Base-by-base conservation (phyloP, 2,888 invertebrate species). In the Bedellia somnulentella region DNA sequence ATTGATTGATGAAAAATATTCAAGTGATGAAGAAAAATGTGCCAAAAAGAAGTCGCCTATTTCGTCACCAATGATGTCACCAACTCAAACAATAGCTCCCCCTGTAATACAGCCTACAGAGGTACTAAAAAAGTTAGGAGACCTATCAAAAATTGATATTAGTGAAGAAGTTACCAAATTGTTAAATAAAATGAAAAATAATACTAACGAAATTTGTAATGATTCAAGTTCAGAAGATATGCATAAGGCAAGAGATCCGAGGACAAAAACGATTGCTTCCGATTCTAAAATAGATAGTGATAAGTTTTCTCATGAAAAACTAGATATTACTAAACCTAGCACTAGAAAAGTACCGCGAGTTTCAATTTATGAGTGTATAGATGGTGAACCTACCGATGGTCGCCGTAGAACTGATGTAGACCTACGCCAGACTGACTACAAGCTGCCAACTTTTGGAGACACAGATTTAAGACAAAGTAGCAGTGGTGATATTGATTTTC, bases 1-100 rank as follows among this genome's bases (percentile, higher is more conserved):
- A 40, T 57, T 71, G 36, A 79, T 79, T 35, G 79, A 79, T 40
- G 79, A 79, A 43, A 83, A 86, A 57, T 90, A 89, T 50, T 89
- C 89, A 2, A 89, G 88, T 50, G 89, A 89, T 42, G 87, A 87
- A 42, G 86, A 85, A 44, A 87, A 86, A 35, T 51, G 55, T 15
- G 47, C 36, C 13, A 75, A 62, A 45, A 60, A 49, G 32, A 70
- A 57, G 35, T 70, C 76, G 15, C 70, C 68, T 9, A 44, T 41
- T 26, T 51, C 55, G 18, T 68, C 73, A n/a, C 70, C 70, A 22
- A 52, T 52, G 14, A 33, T 37, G 11, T 47, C 61, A 1, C 42
- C 58, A 2, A 63, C 61, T 9, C 52, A 49, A 37, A 36, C 46
- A 13, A 50, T 55, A 13, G 71, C 76, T 24, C 80, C 82, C 0